Conservation (phyloP, 2,888 invertebrate species). For the Portevinia maculata region DNA sequence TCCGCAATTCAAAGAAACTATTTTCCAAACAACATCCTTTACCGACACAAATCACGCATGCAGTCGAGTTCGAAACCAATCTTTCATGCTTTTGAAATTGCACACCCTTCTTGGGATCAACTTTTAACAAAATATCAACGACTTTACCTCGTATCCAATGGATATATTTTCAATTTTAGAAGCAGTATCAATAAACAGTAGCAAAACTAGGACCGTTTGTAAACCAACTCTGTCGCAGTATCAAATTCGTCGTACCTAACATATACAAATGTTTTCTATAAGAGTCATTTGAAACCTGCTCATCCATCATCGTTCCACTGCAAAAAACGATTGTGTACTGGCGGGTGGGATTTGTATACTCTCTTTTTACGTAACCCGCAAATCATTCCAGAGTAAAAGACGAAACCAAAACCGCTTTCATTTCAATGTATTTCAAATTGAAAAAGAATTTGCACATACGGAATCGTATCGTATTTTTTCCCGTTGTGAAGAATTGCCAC, state of each 20-base stretch:
- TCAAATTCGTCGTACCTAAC: not conserved
- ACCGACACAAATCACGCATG: not conserved
- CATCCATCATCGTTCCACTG: constrained; percentile 49
- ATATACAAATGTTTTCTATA: constrained; percentile 18
- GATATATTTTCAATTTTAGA: constrained; percentile 33
- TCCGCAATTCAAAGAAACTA: not conserved
- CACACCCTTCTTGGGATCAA: constrained; percentile 20
- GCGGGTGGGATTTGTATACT: not conserved
- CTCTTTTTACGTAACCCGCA: constrained; percentile 24
- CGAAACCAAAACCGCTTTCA: constrained; percentile 18
- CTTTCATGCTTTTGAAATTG: constrained; percentile 10
- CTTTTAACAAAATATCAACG: not conserved
- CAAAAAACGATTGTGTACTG: constrained; percentile 28
- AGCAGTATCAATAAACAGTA: constrained; percentile 36
- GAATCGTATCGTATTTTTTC: constrained; percentile 30
- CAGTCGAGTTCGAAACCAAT: not conserved
- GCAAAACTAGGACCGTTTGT: constrained; percentile 1
- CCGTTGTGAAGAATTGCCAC: constrained; percentile 30
- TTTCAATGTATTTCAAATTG: constrained; percentile 9
- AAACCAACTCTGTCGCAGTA: not conserved
- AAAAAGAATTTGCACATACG: constrained; percentile 31
- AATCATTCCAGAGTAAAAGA: constrained; percentile 32
- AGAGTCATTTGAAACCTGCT: constrained; percentile 7
- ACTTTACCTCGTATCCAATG: not conserved
- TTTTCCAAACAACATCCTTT: not conserved